Conservation (phyloP, 30 jellyfish, hydroid and myxozoan genomes). For the Aurelia sp. region DNA sequence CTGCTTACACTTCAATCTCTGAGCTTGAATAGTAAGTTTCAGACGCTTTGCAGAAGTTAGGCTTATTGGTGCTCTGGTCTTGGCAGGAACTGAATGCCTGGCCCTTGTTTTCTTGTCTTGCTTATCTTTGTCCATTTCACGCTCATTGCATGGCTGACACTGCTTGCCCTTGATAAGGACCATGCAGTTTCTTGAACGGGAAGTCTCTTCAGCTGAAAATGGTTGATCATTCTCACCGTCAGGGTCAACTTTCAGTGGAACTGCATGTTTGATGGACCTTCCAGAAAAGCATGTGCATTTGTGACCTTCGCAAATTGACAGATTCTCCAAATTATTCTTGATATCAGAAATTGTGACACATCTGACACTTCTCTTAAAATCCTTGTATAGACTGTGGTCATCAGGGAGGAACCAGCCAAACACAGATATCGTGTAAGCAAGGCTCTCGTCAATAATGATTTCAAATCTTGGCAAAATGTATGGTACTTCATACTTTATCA, state of each 20-base stretch:
- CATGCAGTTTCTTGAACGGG: background rate
- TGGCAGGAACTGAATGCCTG: too few species aligned
- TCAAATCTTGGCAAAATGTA: background rate
- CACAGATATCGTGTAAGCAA: background rate
- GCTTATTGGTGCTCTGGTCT: too few species aligned
- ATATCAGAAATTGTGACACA: conserved; percentile 17
- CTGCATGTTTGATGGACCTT: too few species aligned
- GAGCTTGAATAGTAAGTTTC: too few species aligned
- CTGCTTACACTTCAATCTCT: too few species aligned
- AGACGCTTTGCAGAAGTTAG: too few species aligned
- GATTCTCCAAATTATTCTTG: background rate
- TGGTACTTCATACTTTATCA: too few species aligned
- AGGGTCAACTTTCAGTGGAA: too few species aligned
- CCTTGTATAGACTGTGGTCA: conserved; percentile 1
- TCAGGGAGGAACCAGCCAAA: conserved; percentile 37
- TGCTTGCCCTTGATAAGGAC: conserved; percentile 2
- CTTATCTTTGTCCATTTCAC: too few species aligned
- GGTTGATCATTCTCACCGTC: background rate
- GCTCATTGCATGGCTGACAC: background rate
- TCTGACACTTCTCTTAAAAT: conserved; percentile 6
- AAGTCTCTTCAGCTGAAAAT: too few species aligned
- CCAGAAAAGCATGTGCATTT: too few species aligned
- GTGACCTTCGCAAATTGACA: background rate
- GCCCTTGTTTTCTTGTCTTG: too few species aligned
- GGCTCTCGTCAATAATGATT: conserved; percentile 21